Conservation (phyloP, 2,113 vertebrate species). For the Balaenoptera acutorostrata region DNA sequence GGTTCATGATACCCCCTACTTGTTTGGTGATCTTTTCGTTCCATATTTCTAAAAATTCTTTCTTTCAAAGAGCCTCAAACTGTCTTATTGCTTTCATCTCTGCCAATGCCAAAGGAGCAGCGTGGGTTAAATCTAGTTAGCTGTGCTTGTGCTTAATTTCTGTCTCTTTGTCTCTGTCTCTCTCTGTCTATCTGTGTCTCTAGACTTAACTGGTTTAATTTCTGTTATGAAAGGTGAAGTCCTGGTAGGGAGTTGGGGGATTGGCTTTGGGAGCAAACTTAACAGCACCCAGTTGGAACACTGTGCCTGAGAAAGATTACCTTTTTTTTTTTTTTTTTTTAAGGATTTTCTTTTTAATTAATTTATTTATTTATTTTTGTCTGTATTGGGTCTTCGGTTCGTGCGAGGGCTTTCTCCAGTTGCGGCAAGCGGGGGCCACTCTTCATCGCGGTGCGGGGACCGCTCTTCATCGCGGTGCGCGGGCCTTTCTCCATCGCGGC, state of each 20-base stretch:
- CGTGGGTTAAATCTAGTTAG: slow-evolving; percentile 40
- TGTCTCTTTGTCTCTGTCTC: not conserved
- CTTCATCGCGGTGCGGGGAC: too few species aligned
- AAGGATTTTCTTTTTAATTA: too few species aligned
- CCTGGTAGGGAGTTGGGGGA: not conserved
- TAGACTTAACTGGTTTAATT: slow-evolving; percentile 67
- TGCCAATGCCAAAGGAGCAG: not conserved
- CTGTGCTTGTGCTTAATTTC: not conserved
- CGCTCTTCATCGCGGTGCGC: too few species aligned
- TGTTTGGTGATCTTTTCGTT: not conserved
- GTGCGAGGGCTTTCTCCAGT: too few species aligned
- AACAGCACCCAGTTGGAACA: slow-evolving; percentile 52
- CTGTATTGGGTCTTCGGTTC: too few species aligned
- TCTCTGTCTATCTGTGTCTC: not conserved
- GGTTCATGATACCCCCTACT: not conserved
- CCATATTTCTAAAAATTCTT: not conserved
- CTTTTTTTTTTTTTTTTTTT: not conserved
- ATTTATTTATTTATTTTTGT: too few species aligned
- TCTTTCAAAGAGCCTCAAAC: not conserved
- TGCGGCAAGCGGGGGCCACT: too few species aligned
- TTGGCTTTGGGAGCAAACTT: slow-evolving; percentile 47
- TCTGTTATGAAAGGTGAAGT: slow-evolving; percentile 49
- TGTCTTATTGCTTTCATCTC: not conserved
- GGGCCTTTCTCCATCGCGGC: too few species aligned
- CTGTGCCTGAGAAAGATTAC: slow-evolving; percentile 53